Base-by-base conservation (phyloP, 2,113 vertebrate genomes). In the Dasyprocta punctata region DNA sequence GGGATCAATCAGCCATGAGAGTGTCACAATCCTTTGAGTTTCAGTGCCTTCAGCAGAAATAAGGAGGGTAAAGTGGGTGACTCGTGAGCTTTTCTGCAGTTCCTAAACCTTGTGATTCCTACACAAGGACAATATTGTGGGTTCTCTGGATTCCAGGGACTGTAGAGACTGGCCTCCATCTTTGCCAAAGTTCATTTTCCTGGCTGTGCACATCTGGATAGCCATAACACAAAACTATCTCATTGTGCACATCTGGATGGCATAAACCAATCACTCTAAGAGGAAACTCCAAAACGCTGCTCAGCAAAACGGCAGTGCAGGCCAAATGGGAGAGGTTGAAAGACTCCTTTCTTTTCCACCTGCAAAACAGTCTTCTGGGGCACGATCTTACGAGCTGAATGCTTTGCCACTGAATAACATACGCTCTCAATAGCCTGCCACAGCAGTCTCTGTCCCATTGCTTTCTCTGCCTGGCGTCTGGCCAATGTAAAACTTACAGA, bases 211-310 rank as follows among this genome's bases (percentile, higher is more conserved):
- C 94, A 97, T 97, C 93, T 96, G 95, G 95, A 58, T 81, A 87
- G 30, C 81, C 54, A 8, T 26, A 30, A 77, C 28, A 47, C 67
- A 87, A 44, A 65, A 36, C 86, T 78, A 38, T 84, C 22, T 17
- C 89, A 7, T 38, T 61, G 82, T 28, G 44, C 90, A 93, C 97
- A 98, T 97, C 94, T 97, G 97, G 96, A 96, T 41, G 49, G 92
- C 94, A 96, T 88, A 28, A 95, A 84, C 61, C 38, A 11, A 80
- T 52, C 61, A 0, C 41, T 81, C 69, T 4, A 0, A 90, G 91
- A 97, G 95, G 96, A 96, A 95, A 94, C 96, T 89, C 47, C 5
- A 13, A 65, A 92, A 52, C 16, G 93, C 92, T 5, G 82, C 86
- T 93, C 67, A 44, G 91, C 22, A 67, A n/a, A 89, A 77, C 20